Conservation (phyloP, 2,888 invertebrate species). For the Lymantria monacha region DNA sequence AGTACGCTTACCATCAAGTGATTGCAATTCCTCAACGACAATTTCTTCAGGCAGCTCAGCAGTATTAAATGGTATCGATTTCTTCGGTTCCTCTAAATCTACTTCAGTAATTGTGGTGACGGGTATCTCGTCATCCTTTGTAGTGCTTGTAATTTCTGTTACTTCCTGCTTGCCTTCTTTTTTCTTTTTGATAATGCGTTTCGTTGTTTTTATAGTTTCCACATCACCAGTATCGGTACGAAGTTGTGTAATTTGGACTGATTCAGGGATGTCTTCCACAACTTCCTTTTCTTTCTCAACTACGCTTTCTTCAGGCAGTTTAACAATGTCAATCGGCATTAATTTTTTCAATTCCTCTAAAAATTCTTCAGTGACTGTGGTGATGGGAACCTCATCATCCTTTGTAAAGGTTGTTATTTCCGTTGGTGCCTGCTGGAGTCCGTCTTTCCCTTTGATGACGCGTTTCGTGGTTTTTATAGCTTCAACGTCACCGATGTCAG, state of each 20-base stretch:
- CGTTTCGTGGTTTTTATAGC: conserved; percentile 39
- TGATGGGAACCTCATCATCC: conserved; percentile 20
- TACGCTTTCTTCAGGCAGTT: not conserved
- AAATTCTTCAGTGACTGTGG: conserved; percentile 16
- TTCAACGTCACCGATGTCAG: conserved; percentile 36
- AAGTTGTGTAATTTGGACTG: conserved; percentile 33
- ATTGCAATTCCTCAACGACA: conserved; percentile 37
- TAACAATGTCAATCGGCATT: not conserved
- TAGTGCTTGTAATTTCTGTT: conserved; percentile 65
- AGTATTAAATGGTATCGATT: conserved; percentile 29
- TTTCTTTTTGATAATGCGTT: conserved; percentile 38
- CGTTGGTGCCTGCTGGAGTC: conserved; percentile 30
- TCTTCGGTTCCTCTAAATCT: conserved; percentile 52
- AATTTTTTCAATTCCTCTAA: conserved; percentile 14
- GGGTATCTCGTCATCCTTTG: conserved; percentile 57
- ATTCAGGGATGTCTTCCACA: conserved; percentile 34
- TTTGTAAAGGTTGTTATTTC: conserved; percentile 33
- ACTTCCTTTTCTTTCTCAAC: not conserved
- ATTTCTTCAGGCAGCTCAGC: conserved; percentile 49
- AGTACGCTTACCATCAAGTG: conserved; percentile 4
- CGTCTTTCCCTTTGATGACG: conserved; percentile 40
- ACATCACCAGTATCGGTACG: conserved; percentile 43
- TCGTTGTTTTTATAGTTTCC: conserved; percentile 54
- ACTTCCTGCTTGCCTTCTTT: conserved; percentile 65
- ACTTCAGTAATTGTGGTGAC: conserved; percentile 53